Base-by-base conservation (phyloP, 2,888 invertebrate genomes). In the Dexiosoma caninum region DNA sequence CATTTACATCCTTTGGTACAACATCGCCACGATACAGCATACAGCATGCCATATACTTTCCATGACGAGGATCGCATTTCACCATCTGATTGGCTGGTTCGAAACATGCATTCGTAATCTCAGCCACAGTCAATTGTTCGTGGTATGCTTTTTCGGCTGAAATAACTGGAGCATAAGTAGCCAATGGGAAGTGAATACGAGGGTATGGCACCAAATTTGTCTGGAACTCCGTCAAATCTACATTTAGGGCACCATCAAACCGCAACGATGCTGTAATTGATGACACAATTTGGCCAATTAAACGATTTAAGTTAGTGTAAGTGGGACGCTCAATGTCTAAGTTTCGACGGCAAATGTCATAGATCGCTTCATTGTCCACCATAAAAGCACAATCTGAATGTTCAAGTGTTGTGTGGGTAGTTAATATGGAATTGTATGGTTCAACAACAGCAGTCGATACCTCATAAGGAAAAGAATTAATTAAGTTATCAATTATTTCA, bases 81-180 rank as follows among this genome's bases (percentile, higher is more conserved):
- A 96, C 96, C 95, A 98, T 96, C 92, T 96, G 97, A 90, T 97
- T 97, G 66, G 96, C 96, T 0, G 97, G 97, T 88, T 98, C 98
- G 90, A 98, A 98, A 91, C 97, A 98, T 23, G 97, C 95, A 87
- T 97, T 96, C 78, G 98, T 98, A 87, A 98, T 98, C 89, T 98
- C 97, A 2, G 95, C 93, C 5, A 97, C 97, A 0, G 96, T 95
- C 82, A 97, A 92, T 88, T 97, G 96, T 89, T 97, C 97, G 86
- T 97, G 97, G 90, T 96, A 96, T 5, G 97, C 97, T 90, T 97
- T 97, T 90, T 97, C 97, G 0, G 97, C 95, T 35, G 96, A 96
- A 89, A 97, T 96, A 84, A 97, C 96, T 12, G 97, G 97, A 19
- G 97, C 96, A 89, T 97, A 97, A 2, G 97, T 95, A 83, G 95